These are phyloP conservation scores for Corydoras maculifer DNA, from an alignment of 2,113 vertebrate genomes.

Conservation along the genomic window DNA sequence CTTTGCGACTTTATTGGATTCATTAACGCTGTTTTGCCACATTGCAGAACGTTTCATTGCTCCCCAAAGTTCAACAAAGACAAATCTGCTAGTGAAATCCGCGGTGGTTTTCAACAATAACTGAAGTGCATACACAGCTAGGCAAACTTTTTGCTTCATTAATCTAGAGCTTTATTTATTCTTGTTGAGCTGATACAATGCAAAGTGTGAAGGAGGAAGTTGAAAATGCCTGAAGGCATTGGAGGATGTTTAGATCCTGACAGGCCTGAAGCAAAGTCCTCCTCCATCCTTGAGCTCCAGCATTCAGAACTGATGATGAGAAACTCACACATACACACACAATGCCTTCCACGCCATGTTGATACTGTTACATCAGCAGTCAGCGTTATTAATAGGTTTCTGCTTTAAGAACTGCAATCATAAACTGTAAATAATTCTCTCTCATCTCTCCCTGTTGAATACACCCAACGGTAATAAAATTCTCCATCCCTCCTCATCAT, in stretches of 20 bases:
- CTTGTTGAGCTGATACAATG: conserved; percentile 1
- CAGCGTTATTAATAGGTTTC: conserved; percentile 53
- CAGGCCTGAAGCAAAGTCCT: conserved; percentile 1
- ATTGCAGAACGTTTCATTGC: too few relatives aligned
- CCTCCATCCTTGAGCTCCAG: neutral
- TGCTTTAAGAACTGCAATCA: conserved; percentile 56
- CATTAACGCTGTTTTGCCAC: too few relatives aligned
- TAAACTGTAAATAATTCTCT: conserved; percentile 61
- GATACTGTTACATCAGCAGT: conserved; percentile 53
- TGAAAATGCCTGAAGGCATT: conserved; percentile 38
- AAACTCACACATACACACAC: conserved; percentile 9
- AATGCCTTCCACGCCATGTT: conserved; percentile 44
- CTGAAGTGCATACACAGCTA: too few relatives aligned
- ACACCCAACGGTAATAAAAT: conserved; percentile 19
- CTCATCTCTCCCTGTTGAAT: conserved; percentile 44
- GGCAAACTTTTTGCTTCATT: neutral
- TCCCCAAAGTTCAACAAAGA: too few relatives aligned
- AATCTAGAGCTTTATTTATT: neutral
- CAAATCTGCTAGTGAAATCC: too few relatives aligned
- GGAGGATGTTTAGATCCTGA: conserved; percentile 12
- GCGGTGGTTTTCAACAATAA: too few relatives aligned
- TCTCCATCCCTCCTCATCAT: conserved; percentile 1
- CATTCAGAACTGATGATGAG: conserved; percentile 15
- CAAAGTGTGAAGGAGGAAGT: conserved; percentile 1
- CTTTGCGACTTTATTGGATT: too few relatives aligned